A percentile compares a stretch with the other conserved stretches of the same genome.
Conservation (phyloP, 1,140 invertebrate genomes). For the Branchinecta lindahli region DNA sequence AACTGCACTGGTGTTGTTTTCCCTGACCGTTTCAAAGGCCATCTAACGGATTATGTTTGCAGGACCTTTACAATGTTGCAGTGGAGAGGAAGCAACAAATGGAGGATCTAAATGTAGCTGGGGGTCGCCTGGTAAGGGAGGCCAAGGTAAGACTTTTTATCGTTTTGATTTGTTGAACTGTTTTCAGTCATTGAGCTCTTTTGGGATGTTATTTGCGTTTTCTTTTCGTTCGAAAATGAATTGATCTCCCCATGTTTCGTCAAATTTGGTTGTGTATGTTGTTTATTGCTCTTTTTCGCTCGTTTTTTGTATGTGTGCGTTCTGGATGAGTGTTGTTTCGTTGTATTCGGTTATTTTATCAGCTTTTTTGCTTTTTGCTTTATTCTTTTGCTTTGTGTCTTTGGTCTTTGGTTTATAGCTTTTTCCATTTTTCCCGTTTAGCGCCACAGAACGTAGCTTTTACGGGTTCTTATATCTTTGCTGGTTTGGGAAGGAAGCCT, state of each 20-base stretch:
- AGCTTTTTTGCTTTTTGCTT: not conserved
- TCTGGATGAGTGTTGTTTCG: constrained; percentile 14
- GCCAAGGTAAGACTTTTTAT: constrained; percentile 67
- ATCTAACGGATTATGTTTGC: too few relatives aligned
- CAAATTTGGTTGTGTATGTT: not conserved
- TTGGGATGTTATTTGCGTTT: too few relatives aligned
- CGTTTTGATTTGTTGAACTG: constrained; percentile 8
- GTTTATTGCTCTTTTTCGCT: not conserved
- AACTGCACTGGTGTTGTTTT: too few relatives aligned
- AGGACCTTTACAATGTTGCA: constrained; percentile 77
- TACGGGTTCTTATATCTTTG: not conserved
- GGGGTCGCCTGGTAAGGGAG: constrained; percentile 87
- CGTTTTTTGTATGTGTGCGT: not conserved
- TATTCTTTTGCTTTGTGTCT: constrained; percentile 13
- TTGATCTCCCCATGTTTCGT: not conserved
- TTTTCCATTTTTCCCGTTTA: not conserved
- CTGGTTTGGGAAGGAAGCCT: too few relatives aligned
- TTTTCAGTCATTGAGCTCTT: constrained; percentile 4
- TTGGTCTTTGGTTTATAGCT: constrained; percentile 8
- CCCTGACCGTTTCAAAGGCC: too few relatives aligned
- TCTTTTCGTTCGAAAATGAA: too few relatives aligned
- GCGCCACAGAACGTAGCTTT: not conserved
- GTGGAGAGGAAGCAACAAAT: constrained; percentile 79
- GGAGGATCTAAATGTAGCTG: constrained; percentile 85
- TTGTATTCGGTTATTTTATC: constrained; percentile 15